Evolutionary conservation across 2,888 invertebrate genomes (phyloP), one percentile per base, ranked within the genome.

Genomic region (Polyommatus iphigenia): DNA sequence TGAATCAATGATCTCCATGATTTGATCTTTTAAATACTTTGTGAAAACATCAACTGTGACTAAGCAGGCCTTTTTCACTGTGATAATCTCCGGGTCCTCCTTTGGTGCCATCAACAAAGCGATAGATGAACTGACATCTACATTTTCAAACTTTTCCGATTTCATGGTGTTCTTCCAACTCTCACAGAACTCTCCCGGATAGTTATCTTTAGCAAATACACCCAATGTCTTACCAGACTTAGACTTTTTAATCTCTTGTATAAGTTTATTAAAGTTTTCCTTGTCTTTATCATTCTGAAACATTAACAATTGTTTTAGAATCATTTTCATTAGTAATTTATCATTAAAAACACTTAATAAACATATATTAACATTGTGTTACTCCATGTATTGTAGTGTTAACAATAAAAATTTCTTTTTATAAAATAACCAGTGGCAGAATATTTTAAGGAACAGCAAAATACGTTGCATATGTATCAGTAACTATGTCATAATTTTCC

Each of bases 1-100:
- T 5, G 98, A 97, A 95, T 99, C 99, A 87, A 99, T 98, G 83
- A 99, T 98, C 89, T 99, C 99, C 97, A 99, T 99, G 82, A 99
- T 98, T 91, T 99, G 98, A 90, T 99, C 98, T 89, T 98, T 98
- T 71, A 99, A 95, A 91, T 98, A 99, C 90, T 99, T 99, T 76
- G 97, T 98, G 89, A 99, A 99, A 18, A 99, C 97, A 92, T 99
- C 99, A 78, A 98, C 97, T 13, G 99, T 98, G 15, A 98, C 98
- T 87, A 97, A 94, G 83, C 98, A 98, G 0, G 99, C 99, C 92
- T 98, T 98, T 87, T 98, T 98, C 78, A 99, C 96, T 10, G 97
- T 97, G 76, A 96, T 95, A 78, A 99, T 93, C 92, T 99, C 99
- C 0, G 96, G 90, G 82, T 99, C 99, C 90, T 99, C 99, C 91